A percentile compares a stretch with the other conserved stretches of the same genome.
phyloP scores from a whole-genome alignment of 2,888 invertebrate species.

The Caradrina kadenii region DNA sequence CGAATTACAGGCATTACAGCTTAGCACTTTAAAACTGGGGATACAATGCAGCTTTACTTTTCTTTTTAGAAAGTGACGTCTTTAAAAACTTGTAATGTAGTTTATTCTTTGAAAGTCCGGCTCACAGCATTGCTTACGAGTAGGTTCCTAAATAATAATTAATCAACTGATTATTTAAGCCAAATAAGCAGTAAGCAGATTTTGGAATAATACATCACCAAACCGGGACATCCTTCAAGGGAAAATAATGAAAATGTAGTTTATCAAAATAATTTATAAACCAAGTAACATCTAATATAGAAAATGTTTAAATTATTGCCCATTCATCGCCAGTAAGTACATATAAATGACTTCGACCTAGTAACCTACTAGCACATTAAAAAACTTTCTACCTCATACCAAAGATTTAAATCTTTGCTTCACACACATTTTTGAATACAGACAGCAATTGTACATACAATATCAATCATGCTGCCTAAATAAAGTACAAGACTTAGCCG shows the following conservation, averaged over 20 bases:
- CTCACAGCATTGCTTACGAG: not conserved
- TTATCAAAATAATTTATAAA: constrained; percentile 47
- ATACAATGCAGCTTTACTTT: no score
- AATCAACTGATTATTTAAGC: not conserved
- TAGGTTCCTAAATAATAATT: not conserved
- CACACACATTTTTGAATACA: constrained; percentile 10
- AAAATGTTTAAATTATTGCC: constrained; percentile 32
- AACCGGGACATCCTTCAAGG: not conserved
- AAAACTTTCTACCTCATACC: constrained; percentile 6
- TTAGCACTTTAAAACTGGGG: no score
- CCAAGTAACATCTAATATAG: constrained; percentile 42
- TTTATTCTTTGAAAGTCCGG: no score
- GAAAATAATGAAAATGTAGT: constrained; percentile 12
- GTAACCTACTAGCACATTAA: constrained; percentile 18
- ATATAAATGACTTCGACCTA: constrained; percentile 36
- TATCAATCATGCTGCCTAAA: no score
- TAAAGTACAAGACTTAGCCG: constrained; percentile 23
- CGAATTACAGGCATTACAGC: no score
- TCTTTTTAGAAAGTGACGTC: no score
- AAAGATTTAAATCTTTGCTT: not conserved
- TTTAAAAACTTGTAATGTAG: no score
- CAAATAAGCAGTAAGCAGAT: not conserved
- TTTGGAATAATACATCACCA: not conserved
- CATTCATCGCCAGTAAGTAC: constrained; percentile 52
- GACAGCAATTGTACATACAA: not conserved